These are phyloP conservation scores for Prionailurus bengalensis DNA, from an alignment of 2,113 vertebrate genomes.

Conservation along the genomic window DNA sequence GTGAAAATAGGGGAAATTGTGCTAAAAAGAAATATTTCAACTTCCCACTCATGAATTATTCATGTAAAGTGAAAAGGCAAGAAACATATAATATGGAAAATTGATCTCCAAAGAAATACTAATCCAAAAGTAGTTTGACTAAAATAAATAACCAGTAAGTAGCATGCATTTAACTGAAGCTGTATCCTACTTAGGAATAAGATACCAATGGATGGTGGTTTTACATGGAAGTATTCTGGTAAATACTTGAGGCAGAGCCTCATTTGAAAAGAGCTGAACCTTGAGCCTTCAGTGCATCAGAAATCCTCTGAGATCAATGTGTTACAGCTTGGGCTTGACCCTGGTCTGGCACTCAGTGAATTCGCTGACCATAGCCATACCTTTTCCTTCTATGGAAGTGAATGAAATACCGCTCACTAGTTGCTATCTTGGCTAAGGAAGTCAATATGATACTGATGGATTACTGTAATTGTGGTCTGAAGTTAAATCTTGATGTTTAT, in stretches of 20 bases:
- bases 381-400: not conserved
- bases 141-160: not conserved
- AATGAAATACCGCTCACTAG: not conserved
- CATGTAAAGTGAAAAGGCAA: conserved; percentile 29
- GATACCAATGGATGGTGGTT: not conserved
- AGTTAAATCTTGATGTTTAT: conserved; percentile 43
- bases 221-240: not conserved
- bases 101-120: not conserved
- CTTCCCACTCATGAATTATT: not conserved
- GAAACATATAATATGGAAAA: not conserved
- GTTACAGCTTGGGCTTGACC: not conserved
- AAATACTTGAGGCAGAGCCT: not conserved
- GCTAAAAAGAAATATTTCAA: not conserved
- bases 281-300: not conserved
- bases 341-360: not conserved
- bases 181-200: not conserved
- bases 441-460: not conserved
- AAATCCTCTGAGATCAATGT: not conserved
- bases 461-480: not conserved
- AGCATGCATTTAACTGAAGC: not conserved
- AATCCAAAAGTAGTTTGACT: not conserved
- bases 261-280: not conserved
- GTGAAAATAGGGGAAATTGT: not conserved
- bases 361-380: not conserved
- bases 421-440: not conserved